Conservation (phyloP, 2,888 invertebrate species). For the Kuschelorhynchus macadamiae region DNA sequence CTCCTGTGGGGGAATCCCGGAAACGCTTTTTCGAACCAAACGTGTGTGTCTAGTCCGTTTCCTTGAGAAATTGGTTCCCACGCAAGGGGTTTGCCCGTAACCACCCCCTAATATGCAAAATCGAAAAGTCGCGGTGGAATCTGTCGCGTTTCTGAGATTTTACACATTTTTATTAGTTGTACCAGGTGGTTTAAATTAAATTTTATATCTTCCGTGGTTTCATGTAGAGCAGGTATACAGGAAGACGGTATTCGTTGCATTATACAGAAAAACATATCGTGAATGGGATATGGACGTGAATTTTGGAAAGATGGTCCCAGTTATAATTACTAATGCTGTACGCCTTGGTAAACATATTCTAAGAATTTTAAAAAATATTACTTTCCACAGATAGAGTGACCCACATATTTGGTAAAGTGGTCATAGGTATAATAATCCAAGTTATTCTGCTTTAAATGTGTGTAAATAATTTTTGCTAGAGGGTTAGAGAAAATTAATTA, state of each 20-base stretch:
- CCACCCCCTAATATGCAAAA: conserved; percentile 36
- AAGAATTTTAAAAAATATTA: too few species aligned
- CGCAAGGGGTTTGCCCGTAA: conserved; percentile 48
- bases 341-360: too few species aligned
- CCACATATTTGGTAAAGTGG: too few species aligned
- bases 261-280: neutral
- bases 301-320: too few species aligned
- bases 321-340: too few species aligned
- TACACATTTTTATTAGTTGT: conserved; percentile 25
- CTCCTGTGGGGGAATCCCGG: conserved; percentile 58
- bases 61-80: conserved; percentile 58
- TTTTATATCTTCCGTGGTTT: conserved; percentile 24
- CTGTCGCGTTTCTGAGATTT: conserved; percentile 35
- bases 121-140: conserved; percentile 7
- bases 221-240: neutral
- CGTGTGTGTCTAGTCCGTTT: conserved; percentile 60
- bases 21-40: conserved; percentile 57
- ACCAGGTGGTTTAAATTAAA: conserved; percentile 35
- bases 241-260: neutral
- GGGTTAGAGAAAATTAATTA: too few species aligned
- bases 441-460: too few species aligned
- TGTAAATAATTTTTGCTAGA: too few species aligned
- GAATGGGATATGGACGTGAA: too few species aligned
- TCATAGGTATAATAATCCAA: too few species aligned
- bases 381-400: too few species aligned